Evolutionary conservation across 2,797 vertebrate genomes (phyloP).

Genomic region (Monodelphis domestica): DNA sequence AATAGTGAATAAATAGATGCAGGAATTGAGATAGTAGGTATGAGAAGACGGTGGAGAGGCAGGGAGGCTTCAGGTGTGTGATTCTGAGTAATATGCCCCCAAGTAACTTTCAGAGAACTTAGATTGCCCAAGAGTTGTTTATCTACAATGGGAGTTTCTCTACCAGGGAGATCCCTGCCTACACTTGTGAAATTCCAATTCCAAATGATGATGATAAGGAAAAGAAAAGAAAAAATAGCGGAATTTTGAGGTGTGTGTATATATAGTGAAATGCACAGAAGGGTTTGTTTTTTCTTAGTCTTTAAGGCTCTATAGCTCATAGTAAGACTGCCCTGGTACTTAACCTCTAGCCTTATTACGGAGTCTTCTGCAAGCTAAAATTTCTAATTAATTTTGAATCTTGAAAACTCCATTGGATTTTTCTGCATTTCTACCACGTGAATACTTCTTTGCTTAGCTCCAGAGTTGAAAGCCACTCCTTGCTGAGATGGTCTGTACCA

Average conservation of each 20-base stretch:
- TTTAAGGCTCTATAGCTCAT: not conserved
- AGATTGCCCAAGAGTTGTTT: not conserved
- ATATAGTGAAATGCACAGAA: not conserved
- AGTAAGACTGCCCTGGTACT: not conserved
- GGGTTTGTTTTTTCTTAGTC: not conserved
- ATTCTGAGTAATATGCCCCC: not conserved
- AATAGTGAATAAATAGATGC: not conserved
- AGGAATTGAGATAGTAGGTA: not conserved
- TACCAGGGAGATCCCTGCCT: not conserved
- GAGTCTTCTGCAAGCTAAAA: not conserved
- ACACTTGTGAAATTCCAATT: not conserved
- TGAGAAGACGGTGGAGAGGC: not conserved
- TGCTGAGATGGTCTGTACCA: not conserved
- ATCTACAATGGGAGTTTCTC: not conserved
- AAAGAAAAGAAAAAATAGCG: not conserved
- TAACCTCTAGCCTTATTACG: not conserved
- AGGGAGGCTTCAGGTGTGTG: not conserved
- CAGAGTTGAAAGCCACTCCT: not conserved
- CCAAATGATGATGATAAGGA: not conserved
- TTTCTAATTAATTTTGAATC: not conserved
- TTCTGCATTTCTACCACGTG: not conserved
- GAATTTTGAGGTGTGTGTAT: not conserved
- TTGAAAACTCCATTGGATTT: not conserved
- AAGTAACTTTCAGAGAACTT: not conserved
- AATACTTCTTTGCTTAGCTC: not conserved